Evolutionary conservation across 2,113 vertebrate genomes (phyloP), one percentile per base, ranked within the genome.

Genomic region (Onychostruthus taczanowskii): DNA sequence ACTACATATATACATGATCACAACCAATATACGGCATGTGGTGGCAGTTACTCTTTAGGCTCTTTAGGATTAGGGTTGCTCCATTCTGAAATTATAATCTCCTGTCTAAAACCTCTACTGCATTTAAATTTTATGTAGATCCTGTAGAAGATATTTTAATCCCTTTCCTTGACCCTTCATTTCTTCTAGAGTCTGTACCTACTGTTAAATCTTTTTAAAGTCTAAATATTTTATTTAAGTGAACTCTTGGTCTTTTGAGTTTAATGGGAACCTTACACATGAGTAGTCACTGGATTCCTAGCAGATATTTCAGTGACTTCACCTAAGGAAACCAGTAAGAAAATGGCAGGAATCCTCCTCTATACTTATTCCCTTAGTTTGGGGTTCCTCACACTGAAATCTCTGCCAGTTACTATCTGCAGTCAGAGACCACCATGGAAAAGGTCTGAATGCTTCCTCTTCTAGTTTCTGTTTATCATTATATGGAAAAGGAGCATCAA

Each of bases 1-100:
- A 10, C 28, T 47, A 14, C 2, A 6, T 35, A 33, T 10, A 2
- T 52, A 11, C 1, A 2, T 12, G 6, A 43, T 35, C 31, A 47
- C 3, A 39, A 18, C 13, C 52, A 53, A 53, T 11, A 35, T 12
- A 24, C 7, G 47, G 12, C 4, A 50, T 43, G 8, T 4, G 44
- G 12, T 33, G 10, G 7, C 13, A 59, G 9, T 50, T 7, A 28
- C 30, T 16, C 13, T 50, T 37, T 26, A 80, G 26, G 7, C 3
- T 67, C 15, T 76, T 43, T 61, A 68, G 12, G 2, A 4, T 59
- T 81, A 49, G 4, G 5, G 13, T 50, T 61, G 28, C n/a, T 61
- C 7, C 9, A 43, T 67, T 39, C 47, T 67, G 35, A 74, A 84
- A 56, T 50, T 7, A 46, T 46, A 27, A 43, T 73, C 80, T 83